Evolutionary conservation across 1,140 invertebrate genomes (phyloP).

Genomic region (Drosophila quadrilineata): DNA sequence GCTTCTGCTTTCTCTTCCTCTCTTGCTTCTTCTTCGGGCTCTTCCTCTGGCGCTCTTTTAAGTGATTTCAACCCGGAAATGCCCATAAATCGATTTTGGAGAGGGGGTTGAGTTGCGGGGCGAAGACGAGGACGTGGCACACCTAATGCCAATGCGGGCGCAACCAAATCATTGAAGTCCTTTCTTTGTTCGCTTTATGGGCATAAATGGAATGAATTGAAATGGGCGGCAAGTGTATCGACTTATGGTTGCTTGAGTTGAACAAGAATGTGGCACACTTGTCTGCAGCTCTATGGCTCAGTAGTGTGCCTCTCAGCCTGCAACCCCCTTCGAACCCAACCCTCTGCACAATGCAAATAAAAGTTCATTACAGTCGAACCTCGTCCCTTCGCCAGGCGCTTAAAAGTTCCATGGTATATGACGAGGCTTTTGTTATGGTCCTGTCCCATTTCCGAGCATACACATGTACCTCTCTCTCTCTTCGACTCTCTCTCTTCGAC

Average conservation of each 20-base stretch:
- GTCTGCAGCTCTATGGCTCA: slow-evolving; percentile 41
- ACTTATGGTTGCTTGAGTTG: slow-evolving; percentile 57
- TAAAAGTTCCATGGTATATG: slow-evolving; percentile 46
- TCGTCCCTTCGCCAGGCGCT: too few species aligned
- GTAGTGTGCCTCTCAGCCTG: slow-evolving; percentile 33
- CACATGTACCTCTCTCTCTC: neutral
- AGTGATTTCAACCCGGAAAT: slow-evolving; percentile 78
- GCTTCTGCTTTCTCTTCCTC: too few species aligned
- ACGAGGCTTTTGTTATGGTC: slow-evolving; percentile 44
- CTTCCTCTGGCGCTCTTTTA: slow-evolving; percentile 41
- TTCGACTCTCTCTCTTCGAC: slow-evolving; percentile 3
- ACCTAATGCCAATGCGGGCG: neutral
- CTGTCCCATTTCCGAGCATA: slow-evolving; percentile 4
- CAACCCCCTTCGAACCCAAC: neutral
- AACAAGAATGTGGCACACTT: slow-evolving; percentile 52
- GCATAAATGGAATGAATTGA: slow-evolving; percentile 76
- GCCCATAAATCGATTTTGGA: slow-evolving; percentile 71
- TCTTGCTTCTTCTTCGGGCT: neutral
- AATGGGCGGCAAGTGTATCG: slow-evolving; percentile 74
- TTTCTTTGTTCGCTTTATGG: slow-evolving; percentile 37
- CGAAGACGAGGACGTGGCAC: too few species aligned
- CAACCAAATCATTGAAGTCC: slow-evolving; percentile 11
- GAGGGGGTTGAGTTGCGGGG: too few species aligned
- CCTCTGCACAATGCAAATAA: slow-evolving; percentile 67
- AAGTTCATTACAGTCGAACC: slow-evolving; percentile 71